A percentile compares a stretch with the other conserved stretches of the same genome.
Evolutionary conservation across 2,113 vertebrate genomes (phyloP).

Genomic region (Todiramphus saurophagus): DNA sequence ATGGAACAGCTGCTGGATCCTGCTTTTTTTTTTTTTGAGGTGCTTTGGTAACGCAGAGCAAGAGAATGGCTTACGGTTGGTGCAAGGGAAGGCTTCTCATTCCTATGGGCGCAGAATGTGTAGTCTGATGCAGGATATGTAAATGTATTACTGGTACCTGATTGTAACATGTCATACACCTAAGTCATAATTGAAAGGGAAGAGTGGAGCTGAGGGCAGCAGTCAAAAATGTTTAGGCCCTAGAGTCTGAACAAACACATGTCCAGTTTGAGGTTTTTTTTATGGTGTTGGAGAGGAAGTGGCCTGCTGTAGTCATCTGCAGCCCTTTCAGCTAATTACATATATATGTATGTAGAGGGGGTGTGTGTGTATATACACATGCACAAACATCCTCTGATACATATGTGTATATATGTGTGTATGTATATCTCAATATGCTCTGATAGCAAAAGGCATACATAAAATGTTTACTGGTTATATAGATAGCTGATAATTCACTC

Average conservation of each 20-base stretch:
- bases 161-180: accelerated
- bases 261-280: not conserved
- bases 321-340: not conserved
- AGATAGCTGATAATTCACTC: not conserved
- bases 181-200: not conserved
- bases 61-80: not conserved
- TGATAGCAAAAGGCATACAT: not conserved
- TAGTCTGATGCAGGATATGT: not conserved
- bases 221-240: not conserved
- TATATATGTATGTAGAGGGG: not conserved
- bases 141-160: not conserved
- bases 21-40: not conserved
- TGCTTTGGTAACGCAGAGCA: not conserved
- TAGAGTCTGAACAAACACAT: not conserved
- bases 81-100: not conserved
- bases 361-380: too few relatives aligned
- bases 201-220: not conserved
- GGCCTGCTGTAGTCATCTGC: not conserved
- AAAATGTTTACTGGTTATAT: not conserved
- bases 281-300: not conserved
- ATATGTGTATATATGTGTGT: not conserved
- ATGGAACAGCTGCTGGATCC: not conserved
- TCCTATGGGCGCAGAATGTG: accelerated
- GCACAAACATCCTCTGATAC: too few relatives aligned
- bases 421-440: accelerated